Base-by-base conservation (phyloP, 2,797 vertebrate genomes). In the Dipus sagitta region DNA sequence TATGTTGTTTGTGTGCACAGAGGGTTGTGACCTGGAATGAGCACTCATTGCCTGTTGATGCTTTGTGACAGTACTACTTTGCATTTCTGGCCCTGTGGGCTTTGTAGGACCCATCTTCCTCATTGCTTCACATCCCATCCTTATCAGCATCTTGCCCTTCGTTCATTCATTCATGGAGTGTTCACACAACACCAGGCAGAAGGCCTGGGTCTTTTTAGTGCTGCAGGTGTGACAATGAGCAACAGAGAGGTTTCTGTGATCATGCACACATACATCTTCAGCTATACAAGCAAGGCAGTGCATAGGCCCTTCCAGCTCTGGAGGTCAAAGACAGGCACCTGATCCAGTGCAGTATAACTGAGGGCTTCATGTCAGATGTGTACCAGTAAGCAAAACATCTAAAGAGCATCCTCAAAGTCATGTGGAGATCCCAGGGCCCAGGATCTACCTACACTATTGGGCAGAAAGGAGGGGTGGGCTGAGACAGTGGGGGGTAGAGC, bases 391-490 rank as follows among this genome's bases (percentile, higher is more conserved):
- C 30, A 28, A 42, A 10, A 65, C 38, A 21, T 18, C 20, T 24
- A 47, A 12, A 38, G n/a, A 42, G 15, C 68, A 32, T 17, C 20
- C 34, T 38, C 28, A 86, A 32, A 9, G 28, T 64, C 24, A 60
- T 18, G 17, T 6, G 20, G 42, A 26, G 34, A 62, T 30, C 38
- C 78, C 58, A 65, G 76, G 13, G 38, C 23, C 13, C 60, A 20
- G 18, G 71, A 47, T 2, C 21, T 6, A 15, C 30, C 7, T 6
- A 0, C 32, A 26, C 32, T 30, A 8, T 5, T 5, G 42, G 23
- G 82, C 3, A 7, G 21, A 1, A 13, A n/a, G 76, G 28, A 3
- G 2, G 38, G 23, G 24, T 1, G 3, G 15, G 67, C 20, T 0
- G 1, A 23, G 58, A 17, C 64, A 17, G 26, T 7, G 13, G 26